Evolutionary conservation across 1,140 invertebrate species (phyloP).

Genomic region (Camponotus vicinus): DNA sequence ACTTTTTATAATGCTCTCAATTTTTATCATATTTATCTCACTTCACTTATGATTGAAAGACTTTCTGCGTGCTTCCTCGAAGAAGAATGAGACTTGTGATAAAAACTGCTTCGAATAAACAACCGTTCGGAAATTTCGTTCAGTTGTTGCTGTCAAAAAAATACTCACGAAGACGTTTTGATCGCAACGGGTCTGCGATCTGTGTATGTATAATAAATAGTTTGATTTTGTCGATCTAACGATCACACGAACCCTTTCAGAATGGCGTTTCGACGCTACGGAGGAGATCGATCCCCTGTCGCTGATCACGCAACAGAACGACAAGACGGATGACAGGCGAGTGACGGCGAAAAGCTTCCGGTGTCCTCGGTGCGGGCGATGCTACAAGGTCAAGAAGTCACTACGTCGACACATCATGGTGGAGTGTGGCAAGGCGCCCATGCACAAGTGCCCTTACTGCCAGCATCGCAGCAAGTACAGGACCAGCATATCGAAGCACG

Average conservation of each 20-base stretch:
- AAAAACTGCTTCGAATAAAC: not conserved
- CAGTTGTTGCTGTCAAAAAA: conserved; percentile 10
- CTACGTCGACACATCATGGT: conserved; percentile 87
- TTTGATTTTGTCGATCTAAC: conserved; percentile 18
- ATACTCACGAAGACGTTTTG: not conserved
- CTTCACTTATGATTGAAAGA: no score
- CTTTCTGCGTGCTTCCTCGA: not conserved
- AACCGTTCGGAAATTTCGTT: not conserved
- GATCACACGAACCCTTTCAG: conserved; percentile 60
- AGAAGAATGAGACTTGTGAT: not conserved
- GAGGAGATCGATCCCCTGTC: not conserved
- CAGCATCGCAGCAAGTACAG: conserved; percentile 87
- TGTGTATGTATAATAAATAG: not conserved
- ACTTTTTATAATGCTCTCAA: not conserved
- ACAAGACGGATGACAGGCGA: not conserved
- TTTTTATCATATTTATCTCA: not conserved
- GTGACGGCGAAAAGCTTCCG: conserved; percentile 85
- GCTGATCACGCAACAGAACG: not conserved
- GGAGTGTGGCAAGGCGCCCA: conserved; percentile 88
- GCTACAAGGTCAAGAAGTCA: conserved; percentile 87
- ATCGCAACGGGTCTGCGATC: not conserved
- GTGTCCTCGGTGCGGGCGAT: conserved; percentile 89
- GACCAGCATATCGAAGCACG: conserved; percentile 86
- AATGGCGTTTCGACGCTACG: conserved; percentile 66
- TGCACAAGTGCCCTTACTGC: conserved; percentile 87